A percentile compares a stretch with the other conserved stretches of the same genome.
Evolutionary conservation across 2,797 vertebrate genomes (phyloP).

Genomic region (Percopsis omiscomaycus): DNA sequence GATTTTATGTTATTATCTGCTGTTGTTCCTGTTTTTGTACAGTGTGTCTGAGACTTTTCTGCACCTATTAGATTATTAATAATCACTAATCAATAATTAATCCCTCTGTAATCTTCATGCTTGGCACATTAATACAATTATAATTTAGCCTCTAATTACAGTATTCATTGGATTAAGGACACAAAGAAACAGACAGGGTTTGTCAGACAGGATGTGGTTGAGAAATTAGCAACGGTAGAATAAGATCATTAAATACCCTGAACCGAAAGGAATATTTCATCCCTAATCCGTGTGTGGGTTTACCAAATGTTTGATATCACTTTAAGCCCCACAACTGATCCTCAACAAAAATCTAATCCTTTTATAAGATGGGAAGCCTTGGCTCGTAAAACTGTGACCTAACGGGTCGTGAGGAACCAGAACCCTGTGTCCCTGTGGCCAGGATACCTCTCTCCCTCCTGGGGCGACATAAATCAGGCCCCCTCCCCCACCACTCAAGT

Average conservation of each 20-base stretch:
- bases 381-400: constrained; percentile 10
- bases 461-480: constrained; percentile 64
- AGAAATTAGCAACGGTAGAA: too few relatives aligned
- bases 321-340: constrained; percentile 43
- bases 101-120: too few relatives aligned
- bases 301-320: constrained; percentile 35
- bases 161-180: too few relatives aligned
- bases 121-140: too few relatives aligned
- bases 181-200: too few relatives aligned
- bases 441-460: constrained; percentile 43
- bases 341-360: constrained; percentile 42
- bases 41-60: constrained; percentile 18
- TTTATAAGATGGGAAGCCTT: constrained; percentile 51
- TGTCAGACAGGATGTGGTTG: too few relatives aligned
- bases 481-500: constrained; percentile 40
- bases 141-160: too few relatives aligned
- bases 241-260: too few relatives aligned
- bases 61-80: too few relatives aligned
- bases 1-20: neutral
- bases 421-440: constrained; percentile 46
- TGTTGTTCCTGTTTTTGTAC: neutral
- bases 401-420: constrained; percentile 36
- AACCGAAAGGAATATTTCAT: too few relatives aligned
- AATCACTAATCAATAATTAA: too few relatives aligned
- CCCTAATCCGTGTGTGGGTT: constrained; percentile 28